Base-by-base conservation (phyloP, 2,113 vertebrate species). In the Bujurquina vittata region DNA sequence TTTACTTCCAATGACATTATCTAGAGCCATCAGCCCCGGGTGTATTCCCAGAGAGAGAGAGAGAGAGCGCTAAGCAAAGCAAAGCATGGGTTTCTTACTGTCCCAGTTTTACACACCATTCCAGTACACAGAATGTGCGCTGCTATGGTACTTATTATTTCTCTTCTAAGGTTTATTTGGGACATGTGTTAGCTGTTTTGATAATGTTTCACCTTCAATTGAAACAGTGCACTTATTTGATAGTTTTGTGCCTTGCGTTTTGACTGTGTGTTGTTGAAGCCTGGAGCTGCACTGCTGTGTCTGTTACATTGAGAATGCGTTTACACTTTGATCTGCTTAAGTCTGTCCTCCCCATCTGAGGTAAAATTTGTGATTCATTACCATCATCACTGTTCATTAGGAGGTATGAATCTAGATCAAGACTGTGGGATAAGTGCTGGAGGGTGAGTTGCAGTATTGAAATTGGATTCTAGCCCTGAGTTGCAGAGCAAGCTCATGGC, bases 1-100 rank as follows among this genome's bases (percentile, higher is more conserved):
- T 92, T 91, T 81, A 83, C 80, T 72, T 91, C 84, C 89, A 86
- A 90, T 93, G 87, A 87, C 91, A 90, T 92, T 90, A 88, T 92
- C 81, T 81, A 61, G 81, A 94, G 91, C 86, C 78, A 84, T 86
- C 84, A 84, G 74, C 82, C 87, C 89, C 83, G 74, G 37, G 20
- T 85, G 87, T 80, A 90, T 88, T 93, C 79, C 84, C 85, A 63
- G 67, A 61, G 11, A 77, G 49, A 79, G 65, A 79, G 62, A 49
- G 46, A 15, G 14, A 49, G 80, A 76, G 62, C 26, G 26, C 26
- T 26, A 26, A 69, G 78, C 79, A 55, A 79, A 84, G 85, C 18
- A 79, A 87, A 88, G 67, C 76, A 72, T 26, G 77, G 84, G 80
- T 78, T 91, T 90, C 62, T 65, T 87, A 1, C 81, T 79, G 91